Base-by-base conservation (phyloP, 2,888 invertebrate species). In the Heliconius charithonia region DNA sequence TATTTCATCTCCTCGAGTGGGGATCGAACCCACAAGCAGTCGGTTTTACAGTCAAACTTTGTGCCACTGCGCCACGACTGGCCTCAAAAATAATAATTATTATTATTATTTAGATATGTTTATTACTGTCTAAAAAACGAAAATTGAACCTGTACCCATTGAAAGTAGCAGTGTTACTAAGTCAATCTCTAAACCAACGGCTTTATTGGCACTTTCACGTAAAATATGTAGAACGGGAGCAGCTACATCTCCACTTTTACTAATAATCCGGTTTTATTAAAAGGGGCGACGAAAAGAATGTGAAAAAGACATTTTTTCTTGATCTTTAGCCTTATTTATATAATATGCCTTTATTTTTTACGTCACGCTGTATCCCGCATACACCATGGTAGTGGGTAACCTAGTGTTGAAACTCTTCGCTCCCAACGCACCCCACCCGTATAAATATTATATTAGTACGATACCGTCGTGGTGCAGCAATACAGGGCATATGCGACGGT, bases 201-300 rank as follows among this genome's bases (percentile, higher is more conserved):
- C 41, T 25, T 41, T 41, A 69, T 45, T 41, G 69, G 25, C 41
- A 45, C 69, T 69, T 69, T 32, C 59, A 72, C 72, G 29, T 56
- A 9, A 29, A 72, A 32, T 72, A 32, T 32, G 59, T 22, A 32
- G 71, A 56, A 37, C 27, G 51, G 12, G 16, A n/a, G 56, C n/a
- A 51, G 22, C n/a, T 59, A 72, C 71, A 71, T 56, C 32, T 59
- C 32, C 59, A 51, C 59, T 9, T 51, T 59, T 59, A 51, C 59
- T 59, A 72, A 32, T 72, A 72, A 59, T 72, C 72, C 72, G 56
- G 29, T 72, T 59, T 56, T 72, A 72, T 72, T 72, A 72, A 72
- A 72, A 72, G 22, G 72, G 72, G 72, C 59, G 72, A 56, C 56
- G 56, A 4, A 22, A 72, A 59, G 32, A 56, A 59, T 45, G 41